Percentiles rank a stretch among this genome's conserved stretches.
phyloP scores from a whole-genome alignment of 2,797 vertebrate species.

The Natrix natrix region DNA sequence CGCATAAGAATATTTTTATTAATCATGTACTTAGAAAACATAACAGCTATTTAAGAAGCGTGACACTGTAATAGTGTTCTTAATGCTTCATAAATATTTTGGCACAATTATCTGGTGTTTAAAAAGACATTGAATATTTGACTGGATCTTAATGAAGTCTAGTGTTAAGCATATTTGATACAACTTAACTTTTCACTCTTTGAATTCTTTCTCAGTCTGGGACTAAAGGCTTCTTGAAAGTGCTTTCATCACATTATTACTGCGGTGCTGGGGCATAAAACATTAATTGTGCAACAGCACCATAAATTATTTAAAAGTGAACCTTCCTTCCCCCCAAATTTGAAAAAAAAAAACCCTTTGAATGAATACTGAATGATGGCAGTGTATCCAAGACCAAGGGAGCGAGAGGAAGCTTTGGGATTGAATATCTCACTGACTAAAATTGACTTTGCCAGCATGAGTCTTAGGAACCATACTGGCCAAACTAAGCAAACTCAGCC shows the following conservation, averaged over 20 bases:
- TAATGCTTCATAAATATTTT: slow-evolving; percentile 41
- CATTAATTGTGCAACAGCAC: slow-evolving; percentile 29
- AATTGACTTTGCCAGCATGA: slow-evolving; percentile 47
- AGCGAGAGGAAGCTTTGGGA: slow-evolving; percentile 43
- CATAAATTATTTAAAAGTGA: slow-evolving; percentile 35
- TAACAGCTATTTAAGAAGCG: slow-evolving; percentile 23
- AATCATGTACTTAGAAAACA: slow-evolving; percentile 2
- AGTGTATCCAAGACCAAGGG: slow-evolving; percentile 24
- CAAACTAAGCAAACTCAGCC: slow-evolving; percentile 51
- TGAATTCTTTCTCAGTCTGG: slow-evolving; percentile 25
- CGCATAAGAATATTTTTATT: slow-evolving; percentile 9
- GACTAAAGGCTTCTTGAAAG: slow-evolving; percentile 36
- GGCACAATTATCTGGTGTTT: slow-evolving; percentile 45
- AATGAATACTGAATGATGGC: slow-evolving; percentile 44
- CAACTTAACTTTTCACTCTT: slow-evolving; percentile 36
- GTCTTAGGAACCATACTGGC: slow-evolving; percentile 33
- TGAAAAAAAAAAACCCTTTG: slow-evolving; percentile 15
- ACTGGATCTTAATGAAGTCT: slow-evolving; percentile 34
- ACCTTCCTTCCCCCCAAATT: not conserved
- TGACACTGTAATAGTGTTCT: slow-evolving; percentile 4
- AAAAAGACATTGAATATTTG: slow-evolving; percentile 28
- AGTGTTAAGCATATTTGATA: slow-evolving; percentile 41
- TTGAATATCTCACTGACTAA: slow-evolving; percentile 25
- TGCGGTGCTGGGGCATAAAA: slow-evolving; percentile 24
- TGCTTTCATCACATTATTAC: slow-evolving; percentile 39